Conservation (phyloP, 2,113 vertebrate species). For the Tragelaphus scriptus region DNA sequence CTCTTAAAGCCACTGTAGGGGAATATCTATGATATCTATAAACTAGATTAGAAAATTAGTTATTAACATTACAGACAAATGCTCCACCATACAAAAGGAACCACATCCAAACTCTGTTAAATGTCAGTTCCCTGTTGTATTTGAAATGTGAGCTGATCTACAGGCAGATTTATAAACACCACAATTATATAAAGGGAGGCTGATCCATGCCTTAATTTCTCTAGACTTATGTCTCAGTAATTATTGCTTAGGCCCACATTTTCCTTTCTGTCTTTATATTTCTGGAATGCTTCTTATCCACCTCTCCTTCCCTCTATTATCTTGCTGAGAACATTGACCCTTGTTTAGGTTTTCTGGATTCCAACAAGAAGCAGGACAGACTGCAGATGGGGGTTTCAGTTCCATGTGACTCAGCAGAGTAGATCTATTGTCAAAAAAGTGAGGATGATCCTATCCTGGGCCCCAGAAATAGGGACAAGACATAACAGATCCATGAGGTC, state of each 20-base stretch:
- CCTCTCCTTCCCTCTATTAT: not conserved
- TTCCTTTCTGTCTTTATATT: not conserved
- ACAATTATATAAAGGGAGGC: not conserved
- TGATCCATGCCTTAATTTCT: not conserved
- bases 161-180: not conserved
- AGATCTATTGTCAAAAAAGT: not conserved
- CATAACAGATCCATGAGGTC: not conserved
- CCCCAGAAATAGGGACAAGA: slow-evolving; percentile 36
- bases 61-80: not conserved
- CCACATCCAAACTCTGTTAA: not conserved
- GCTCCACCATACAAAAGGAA: not conserved
- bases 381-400: not conserved
- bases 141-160: not conserved
- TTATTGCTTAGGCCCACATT: not conserved
- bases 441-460: slow-evolving; percentile 28
- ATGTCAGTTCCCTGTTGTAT: not conserved
- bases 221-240: not conserved
- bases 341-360: not conserved
- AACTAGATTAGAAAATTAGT: not conserved
- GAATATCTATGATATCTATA: not conserved
- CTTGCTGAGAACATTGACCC: not conserved
- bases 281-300: not conserved
- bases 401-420: slow-evolving; percentile 41
- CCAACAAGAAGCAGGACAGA: not conserved
- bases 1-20: not conserved